A percentile compares a stretch with the other conserved stretches of the same genome.
Conservation (phyloP, 1,140 invertebrate species). For the Apis dorsata region DNA sequence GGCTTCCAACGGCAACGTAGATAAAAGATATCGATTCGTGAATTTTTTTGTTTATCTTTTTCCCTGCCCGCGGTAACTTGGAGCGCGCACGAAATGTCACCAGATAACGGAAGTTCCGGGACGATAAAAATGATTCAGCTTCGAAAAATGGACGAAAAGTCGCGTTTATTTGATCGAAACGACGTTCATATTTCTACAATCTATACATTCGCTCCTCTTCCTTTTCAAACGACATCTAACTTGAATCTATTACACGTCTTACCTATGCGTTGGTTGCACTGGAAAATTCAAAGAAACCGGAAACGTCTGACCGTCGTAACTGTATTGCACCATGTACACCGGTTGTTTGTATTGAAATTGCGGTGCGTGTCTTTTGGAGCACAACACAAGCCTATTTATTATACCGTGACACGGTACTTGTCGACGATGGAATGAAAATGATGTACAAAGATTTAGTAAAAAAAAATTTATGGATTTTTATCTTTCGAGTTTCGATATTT, state of each 20-base stretch:
- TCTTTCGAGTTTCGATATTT: too few species aligned
- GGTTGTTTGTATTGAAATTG: constrained; percentile 60
- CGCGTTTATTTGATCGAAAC: constrained; percentile 2
- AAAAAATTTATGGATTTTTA: background rate
- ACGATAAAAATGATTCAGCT: constrained; percentile 26
- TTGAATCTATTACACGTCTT: constrained; percentile 20
- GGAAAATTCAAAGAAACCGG: constrained; percentile 54
- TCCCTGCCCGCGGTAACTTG: constrained; percentile 21
- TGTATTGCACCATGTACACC: constrained; percentile 51
- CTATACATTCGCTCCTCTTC: too few species aligned
- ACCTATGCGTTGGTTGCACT: constrained; percentile 18
- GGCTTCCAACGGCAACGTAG: background rate
- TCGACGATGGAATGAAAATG: constrained; percentile 3
- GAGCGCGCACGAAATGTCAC: constrained; percentile 13
- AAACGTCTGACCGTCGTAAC: constrained; percentile 59
- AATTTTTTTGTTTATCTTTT: constrained; percentile 38
- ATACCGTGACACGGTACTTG: constrained; percentile 47
- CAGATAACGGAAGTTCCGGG: constrained; percentile 31
- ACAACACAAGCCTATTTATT: constrained; percentile 56
- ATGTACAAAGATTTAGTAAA: too few species aligned
- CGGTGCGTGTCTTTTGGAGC: constrained; percentile 53
- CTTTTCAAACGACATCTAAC: background rate
- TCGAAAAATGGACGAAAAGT: constrained; percentile 10
- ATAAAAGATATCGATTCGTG: constrained; percentile 42
- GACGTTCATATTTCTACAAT: background rate